phyloP scores from a whole-genome alignment of 2,113 vertebrate genomes.

The Nothobranchius furzeri region DNA sequence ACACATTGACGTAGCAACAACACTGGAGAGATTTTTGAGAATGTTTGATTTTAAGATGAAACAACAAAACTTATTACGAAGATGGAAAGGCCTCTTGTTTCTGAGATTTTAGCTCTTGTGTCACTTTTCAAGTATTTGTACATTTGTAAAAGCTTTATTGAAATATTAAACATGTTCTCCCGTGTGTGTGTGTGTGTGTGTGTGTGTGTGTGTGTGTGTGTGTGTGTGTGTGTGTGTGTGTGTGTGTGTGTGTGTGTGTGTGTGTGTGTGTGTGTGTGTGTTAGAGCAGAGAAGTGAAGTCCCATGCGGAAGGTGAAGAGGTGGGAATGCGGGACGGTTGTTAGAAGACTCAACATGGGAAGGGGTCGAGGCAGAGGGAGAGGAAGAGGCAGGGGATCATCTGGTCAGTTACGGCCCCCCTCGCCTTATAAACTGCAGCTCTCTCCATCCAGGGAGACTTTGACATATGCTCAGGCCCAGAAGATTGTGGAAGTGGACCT shows the following conservation, averaged over 20 bases:
- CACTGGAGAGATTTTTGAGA: no score
- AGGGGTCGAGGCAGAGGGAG: slow-evolving; percentile 76
- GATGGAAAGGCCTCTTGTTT: no score
- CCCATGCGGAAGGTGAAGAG: slow-evolving; percentile 88
- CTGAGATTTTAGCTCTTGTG: no score
- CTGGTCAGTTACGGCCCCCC: slow-evolving; percentile 78
- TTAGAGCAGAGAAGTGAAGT: slow-evolving; percentile 53
- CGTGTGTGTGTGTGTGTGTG: slow-evolving; percentile 6
- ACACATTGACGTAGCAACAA: no score
- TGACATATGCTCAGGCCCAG: slow-evolving; percentile 96
- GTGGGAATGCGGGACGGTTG: slow-evolving; percentile 79
- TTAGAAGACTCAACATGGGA: slow-evolving; percentile 61
- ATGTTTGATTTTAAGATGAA: no score
- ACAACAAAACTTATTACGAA: no score
- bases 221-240: not conserved
- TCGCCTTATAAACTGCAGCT: slow-evolving; percentile 93
- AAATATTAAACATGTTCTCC: not conserved
- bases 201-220: slow-evolving; percentile 20
- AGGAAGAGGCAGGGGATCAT: slow-evolving; percentile 77
- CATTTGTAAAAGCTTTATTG: not conserved
- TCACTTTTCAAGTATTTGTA: no score
- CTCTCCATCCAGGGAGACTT: slow-evolving; percentile 88
- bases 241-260: slow-evolving; percentile 30
- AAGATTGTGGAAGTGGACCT: slow-evolving; percentile 96
- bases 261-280: slow-evolving; percentile 1